phyloP scores from a whole-genome alignment of 2,888 invertebrate species.

The Cephus spinipes region DNA sequence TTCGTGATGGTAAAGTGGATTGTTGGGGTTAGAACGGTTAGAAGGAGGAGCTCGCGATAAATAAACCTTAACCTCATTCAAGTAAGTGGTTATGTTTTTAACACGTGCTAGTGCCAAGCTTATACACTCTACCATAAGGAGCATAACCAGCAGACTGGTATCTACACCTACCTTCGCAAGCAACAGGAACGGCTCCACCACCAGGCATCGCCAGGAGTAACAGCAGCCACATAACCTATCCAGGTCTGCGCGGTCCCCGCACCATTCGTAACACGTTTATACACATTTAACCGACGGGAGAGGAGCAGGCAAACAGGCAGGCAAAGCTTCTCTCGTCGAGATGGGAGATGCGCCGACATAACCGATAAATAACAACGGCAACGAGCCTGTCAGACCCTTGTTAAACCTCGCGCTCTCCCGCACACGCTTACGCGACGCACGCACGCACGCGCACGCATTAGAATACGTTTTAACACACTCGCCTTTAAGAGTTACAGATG shows the following conservation, averaged over 20 bases:
- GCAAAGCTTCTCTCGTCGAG: slow-evolving; percentile 47
- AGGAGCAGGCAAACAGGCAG: slow-evolving; percentile 22
- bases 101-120: slow-evolving; percentile 55
- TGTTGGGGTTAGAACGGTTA: slow-evolving; percentile 2
- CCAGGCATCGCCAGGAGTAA: slow-evolving; percentile 10
- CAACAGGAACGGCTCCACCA: slow-evolving; percentile 20
- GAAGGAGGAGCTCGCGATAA: slow-evolving; percentile 46
- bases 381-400: slow-evolving; percentile 66
- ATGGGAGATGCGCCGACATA: slow-evolving; percentile 65
- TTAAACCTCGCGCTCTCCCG: slow-evolving; percentile 52
- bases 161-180: slow-evolving; percentile 5
- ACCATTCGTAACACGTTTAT: slow-evolving; percentile 8
- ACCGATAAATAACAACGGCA: slow-evolving; percentile 67
- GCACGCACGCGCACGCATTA: slow-evolving; percentile 10
- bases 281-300: slow-evolving; percentile 3
- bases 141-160: slow-evolving; percentile 27
- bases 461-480: slow-evolving; percentile 25
- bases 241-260: slow-evolving; percentile 1
- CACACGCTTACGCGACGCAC: slow-evolving; percentile 27
- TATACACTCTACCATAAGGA: slow-evolving; percentile 32
- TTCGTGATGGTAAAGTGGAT: neutral
- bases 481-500: slow-evolving; percentile 26
- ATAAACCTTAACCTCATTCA: slow-evolving; percentile 53
- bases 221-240: neutral
- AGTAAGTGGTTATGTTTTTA: slow-evolving; percentile 63